Conservation (phyloP, 2,888 invertebrate species). For the Tetropium fuscum region DNA sequence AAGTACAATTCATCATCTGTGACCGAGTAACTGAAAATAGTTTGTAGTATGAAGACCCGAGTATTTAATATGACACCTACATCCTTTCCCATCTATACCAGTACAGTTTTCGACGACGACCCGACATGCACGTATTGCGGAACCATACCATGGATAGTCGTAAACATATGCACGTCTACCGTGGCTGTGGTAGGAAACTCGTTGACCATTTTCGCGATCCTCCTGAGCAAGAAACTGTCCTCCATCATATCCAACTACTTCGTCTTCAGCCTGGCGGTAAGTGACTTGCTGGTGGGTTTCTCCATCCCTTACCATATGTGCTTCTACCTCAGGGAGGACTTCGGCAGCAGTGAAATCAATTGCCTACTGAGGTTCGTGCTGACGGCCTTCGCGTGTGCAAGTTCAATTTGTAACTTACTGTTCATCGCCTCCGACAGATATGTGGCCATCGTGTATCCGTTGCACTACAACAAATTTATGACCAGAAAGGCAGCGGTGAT, state of each 20-base stretch:
- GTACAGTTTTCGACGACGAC: not conserved
- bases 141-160: conserved; percentile 70
- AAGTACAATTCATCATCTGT: not conserved
- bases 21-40: conserved; percentile 5
- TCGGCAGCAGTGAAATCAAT: conserved; percentile 72
- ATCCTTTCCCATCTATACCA: not conserved
- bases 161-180: conserved; percentile 75
- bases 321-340: conserved; percentile 74
- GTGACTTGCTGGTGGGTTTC: conserved; percentile 82
- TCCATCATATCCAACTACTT: conserved; percentile 82
- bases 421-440: conserved; percentile 85
- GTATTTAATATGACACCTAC: conserved; percentile 20
- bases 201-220: conserved; percentile 80
- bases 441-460: conserved; percentile 82
- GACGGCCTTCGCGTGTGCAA: conserved; percentile 81
- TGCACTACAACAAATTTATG: conserved; percentile 82
- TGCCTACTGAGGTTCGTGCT: conserved; percentile 81
- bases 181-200: conserved; percentile 80
- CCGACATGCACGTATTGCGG: conserved; percentile 18
- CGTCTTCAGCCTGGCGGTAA: conserved; percentile 82
- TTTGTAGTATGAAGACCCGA: not conserved
- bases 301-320: conserved; percentile 83
- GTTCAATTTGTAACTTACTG: conserved; percentile 83
- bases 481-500: conserved; percentile 75
- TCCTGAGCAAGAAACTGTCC: conserved; percentile 76